Evolutionary conservation across 2,888 invertebrate species (phyloP).

Genomic region (Sinotaia quadrata): DNA sequence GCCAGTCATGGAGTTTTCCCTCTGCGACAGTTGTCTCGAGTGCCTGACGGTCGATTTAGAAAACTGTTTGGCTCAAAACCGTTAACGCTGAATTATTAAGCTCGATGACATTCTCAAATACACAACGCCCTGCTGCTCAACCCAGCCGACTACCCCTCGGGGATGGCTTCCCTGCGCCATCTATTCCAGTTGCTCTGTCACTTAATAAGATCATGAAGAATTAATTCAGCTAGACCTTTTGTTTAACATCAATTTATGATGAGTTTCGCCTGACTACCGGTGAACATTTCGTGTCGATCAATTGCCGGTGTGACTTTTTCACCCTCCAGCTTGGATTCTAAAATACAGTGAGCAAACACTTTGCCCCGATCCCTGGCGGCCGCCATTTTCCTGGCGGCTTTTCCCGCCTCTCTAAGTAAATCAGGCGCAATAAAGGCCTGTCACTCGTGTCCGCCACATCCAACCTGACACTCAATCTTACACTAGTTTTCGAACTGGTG

Average conservation of each 20-base stretch:
- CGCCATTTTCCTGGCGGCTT: too few relatives aligned
- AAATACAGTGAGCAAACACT: conserved; percentile 28
- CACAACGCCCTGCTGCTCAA: conserved; percentile 2
- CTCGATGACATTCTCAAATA: conserved; percentile 23
- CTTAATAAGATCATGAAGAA: conserved; percentile 31
- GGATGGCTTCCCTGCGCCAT: conserved; percentile 22
- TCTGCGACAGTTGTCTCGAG: background rate
- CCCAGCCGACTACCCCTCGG: conserved; percentile 13
- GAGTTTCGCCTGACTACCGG: conserved; percentile 20
- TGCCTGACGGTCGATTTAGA: conserved; percentile 11
- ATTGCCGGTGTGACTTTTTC: conserved; percentile 27
- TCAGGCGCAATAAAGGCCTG: conserved; percentile 10
- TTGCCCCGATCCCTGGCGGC: background rate
- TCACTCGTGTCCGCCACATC: conserved; percentile 6
- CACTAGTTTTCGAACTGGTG: conserved; percentile 19
- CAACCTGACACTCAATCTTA: conserved; percentile 19
- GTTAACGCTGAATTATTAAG: conserved; percentile 31
- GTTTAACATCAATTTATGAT: conserved; percentile 32
- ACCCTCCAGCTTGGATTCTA: conserved; percentile 13
- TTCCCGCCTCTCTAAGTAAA: conserved; percentile 27
- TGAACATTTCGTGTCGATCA: conserved; percentile 23
- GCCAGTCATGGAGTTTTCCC: conserved; percentile 11
- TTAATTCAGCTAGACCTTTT: conserved; percentile 30
- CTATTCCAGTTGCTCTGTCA: conserved; percentile 23
- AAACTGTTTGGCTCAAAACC: conserved; percentile 14